Conservation (phyloP, 2,113 vertebrate species). For the Vombatus ursinus region DNA sequence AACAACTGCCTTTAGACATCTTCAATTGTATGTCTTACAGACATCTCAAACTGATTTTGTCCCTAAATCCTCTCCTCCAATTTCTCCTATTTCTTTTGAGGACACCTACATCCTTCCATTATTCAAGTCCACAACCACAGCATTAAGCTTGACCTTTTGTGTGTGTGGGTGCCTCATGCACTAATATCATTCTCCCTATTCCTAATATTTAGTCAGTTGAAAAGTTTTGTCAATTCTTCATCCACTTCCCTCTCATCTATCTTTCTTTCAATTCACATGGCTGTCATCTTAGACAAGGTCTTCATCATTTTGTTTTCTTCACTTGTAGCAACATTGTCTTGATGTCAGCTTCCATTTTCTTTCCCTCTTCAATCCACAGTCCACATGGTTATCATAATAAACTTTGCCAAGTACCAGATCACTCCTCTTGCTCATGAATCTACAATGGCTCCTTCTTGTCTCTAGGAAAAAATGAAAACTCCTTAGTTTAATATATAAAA, state of each 20-base stretch:
- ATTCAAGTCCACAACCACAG: neutral
- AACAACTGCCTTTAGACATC: neutral
- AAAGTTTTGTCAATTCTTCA: neutral
- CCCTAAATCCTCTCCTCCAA: neutral
- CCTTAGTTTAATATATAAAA: no score
- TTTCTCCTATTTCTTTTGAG: neutral
- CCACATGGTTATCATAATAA: neutral
- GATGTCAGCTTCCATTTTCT: neutral
- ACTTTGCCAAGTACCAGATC: neutral
- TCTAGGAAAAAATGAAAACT: neutral
- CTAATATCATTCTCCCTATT: neutral
- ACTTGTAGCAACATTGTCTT: neutral
- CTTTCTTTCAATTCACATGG: neutral
- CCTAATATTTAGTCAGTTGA: neutral
- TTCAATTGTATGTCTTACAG: neutral
- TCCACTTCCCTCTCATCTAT: neutral
- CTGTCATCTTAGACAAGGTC: neutral
- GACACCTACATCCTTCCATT: neutral
- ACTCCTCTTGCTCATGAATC: neutral
- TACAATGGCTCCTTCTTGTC: neutral
- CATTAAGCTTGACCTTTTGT: neutral
- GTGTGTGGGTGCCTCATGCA: neutral
- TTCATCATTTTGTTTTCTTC: neutral
- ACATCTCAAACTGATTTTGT: neutral
- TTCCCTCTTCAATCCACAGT: neutral